Base-by-base conservation (phyloP, 2,113 vertebrate species). In the Salvelinus fontinalis region DNA sequence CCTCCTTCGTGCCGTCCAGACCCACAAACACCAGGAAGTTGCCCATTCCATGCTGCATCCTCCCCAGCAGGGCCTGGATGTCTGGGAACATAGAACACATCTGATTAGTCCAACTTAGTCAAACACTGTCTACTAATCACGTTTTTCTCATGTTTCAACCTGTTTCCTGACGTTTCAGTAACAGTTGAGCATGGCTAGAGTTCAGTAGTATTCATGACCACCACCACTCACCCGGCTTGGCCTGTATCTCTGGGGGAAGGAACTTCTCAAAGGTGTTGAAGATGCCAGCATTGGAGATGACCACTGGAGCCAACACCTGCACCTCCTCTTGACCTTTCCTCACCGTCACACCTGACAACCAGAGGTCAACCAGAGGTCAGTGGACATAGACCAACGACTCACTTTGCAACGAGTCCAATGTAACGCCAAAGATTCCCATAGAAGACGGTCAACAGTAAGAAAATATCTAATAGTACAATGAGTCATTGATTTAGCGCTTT, bases 261-360 rank as follows among this genome's bases (percentile, higher is more conserved):
- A 96, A 93, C 31, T 86, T 92, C 80, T 93, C 84, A n/a, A 94
- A 95, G 13, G 94, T 96, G 86, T 95, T 95, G 84, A 95, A 95
- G 76, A 95, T 44, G 0, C 95, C 94, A 1, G 95, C 93, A 0
- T 95, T 91, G 0, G 95, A 96, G 87, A 96, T 95, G 77, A 95
- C 78, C 1, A 93, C 62, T 0, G 94, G 91, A 4, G 94, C 93
- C 3, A 70, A 74, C 71, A 96, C 69, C 79, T 91, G 75, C 22
- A 94, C 84, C 83, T 95, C 92, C 34, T 90, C 85, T 66, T 92
- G 75, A 0, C 89, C 85, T 62, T 93, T 94, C 13, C 72, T 87
- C 74, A 95, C 93, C 0, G 76, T 89, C 77, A 95, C 94, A 48
- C 95, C 95, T 95, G 79, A 7, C 34, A 12, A 48, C 24, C 51